phyloP scores from a whole-genome alignment of 2,113 vertebrate species.

The Phrynosoma platyrhinos region DNA sequence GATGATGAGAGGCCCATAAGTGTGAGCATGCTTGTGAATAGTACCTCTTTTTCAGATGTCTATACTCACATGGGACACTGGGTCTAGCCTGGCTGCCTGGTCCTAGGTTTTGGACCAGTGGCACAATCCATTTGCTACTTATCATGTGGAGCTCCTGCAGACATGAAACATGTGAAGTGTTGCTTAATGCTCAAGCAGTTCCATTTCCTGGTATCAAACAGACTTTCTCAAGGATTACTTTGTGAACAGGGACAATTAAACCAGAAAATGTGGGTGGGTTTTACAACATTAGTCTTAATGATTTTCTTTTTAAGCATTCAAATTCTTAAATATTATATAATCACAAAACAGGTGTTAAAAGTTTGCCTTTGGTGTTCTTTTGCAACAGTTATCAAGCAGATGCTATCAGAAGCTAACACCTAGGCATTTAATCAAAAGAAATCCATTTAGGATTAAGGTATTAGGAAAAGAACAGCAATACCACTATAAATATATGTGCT shows the following conservation, averaged over 20 bases:
- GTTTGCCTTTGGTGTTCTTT: not conserved
- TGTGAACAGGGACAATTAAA: not conserved
- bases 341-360: not conserved
- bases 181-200: slow-evolving; percentile 13
- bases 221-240: not conserved
- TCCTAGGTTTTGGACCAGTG: not conserved
- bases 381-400: not conserved
- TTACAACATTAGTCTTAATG: no score
- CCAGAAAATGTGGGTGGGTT: not conserved
- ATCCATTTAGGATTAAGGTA: not conserved
- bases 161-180: not conserved
- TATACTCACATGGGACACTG: not conserved
- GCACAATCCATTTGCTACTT: not conserved
- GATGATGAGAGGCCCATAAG: not conserved
- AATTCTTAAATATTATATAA: not conserved
- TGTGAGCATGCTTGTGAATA: not conserved
- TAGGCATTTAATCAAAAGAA: not conserved
- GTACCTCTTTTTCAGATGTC: not conserved
- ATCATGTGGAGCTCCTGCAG: not conserved
- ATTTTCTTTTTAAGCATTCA: not conserved
- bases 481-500: not conserved
- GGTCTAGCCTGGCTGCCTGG: not conserved
- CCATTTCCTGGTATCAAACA: not conserved
- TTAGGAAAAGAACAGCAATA: not conserved
- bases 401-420: not conserved